Evolutionary conservation across 1,140 invertebrate genomes (phyloP), one percentile per base, ranked within the genome.

Genomic region (Drosophila aff.): DNA sequence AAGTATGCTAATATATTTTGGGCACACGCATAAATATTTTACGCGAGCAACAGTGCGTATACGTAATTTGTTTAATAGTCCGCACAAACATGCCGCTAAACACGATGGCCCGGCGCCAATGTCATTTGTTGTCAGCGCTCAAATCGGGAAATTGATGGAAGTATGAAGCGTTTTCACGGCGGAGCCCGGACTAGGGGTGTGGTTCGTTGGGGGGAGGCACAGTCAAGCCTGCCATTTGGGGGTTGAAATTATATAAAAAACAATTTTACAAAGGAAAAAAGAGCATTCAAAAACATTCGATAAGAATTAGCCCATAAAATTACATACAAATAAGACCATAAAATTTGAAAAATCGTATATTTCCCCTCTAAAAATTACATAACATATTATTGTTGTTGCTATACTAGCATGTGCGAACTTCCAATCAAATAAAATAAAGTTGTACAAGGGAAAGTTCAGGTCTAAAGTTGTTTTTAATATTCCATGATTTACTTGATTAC

Each of bases 1-100:
- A 89, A 89, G 77, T 87, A 84, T 89, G 84, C 84, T 87, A 87
- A 87, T 89, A 81, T 78, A 87, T 86, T 53, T 76, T 73, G 52
- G 44, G 68, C 41, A 59, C 40, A 77, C 62, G 73, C 84, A 89
- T 87, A 81, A 87, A 87, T 89, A 87, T 87, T 87, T 87, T 75
- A 87, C 73, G 81, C 59, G 73, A 63, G 72, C 84, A 89, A 83
- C 84, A 83, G 84, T 75, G 84, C 84, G 84, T 87, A 87, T 87
- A 89, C 84, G 81, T 71, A 87, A 87, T 89, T 81, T 89, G 69
- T 67, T 83, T 78, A 87, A 87, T 83, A 87, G 83, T 63, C 66
- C 75, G 59, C 76, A 71, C 76, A 78, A 78, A 78, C 64, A 78
- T 49, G 50, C 72, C 83, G 66, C 83, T 66, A 87, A 65, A 50